phyloP scores from a whole-genome alignment of 2,888 invertebrate genomes.

The Amaurobius ferox region DNA sequence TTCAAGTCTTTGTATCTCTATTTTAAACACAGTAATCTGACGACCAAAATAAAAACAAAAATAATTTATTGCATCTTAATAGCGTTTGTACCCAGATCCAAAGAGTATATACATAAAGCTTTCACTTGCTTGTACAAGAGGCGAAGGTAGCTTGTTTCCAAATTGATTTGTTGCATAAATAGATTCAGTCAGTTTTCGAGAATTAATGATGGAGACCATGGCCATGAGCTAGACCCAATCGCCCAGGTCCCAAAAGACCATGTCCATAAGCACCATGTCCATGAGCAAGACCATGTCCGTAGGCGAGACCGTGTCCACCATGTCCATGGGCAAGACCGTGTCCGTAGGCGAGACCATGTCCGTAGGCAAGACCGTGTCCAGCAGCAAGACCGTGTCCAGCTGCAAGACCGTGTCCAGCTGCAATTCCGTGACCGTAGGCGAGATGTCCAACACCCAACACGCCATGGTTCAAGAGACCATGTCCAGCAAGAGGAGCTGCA shows the following conservation, averaged over 20 bases:
- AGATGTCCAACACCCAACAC: not conserved
- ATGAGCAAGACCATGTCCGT: slow-evolving; percentile 22
- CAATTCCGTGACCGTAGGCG: not conserved
- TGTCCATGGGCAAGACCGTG: slow-evolving; percentile 19
- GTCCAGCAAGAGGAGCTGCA: slow-evolving; percentile 3
- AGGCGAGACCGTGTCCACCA: slow-evolving; percentile 7
- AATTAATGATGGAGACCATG: not conserved
- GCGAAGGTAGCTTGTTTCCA: not conserved
- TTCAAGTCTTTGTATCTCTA: too few relatives aligned
- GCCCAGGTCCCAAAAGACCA: not conserved
- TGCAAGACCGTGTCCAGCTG: not conserved
- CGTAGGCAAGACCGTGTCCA: slow-evolving; percentile 24
- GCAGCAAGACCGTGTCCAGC: slow-evolving; percentile 4
- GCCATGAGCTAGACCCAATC: not conserved
- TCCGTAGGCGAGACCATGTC: slow-evolving; percentile 2
- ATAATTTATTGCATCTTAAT: not conserved
- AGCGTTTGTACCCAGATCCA: not conserved
- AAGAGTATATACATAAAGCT: not conserved
- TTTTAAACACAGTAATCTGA: too few relatives aligned
- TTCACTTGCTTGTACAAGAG: too few relatives aligned
- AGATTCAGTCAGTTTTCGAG: not conserved
- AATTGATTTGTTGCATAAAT: not conserved
- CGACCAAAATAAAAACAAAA: not conserved
- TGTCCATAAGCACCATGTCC: slow-evolving; percentile 20
- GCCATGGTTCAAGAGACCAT: not conserved